Evolutionary conservation across 2,797 vertebrate species (phyloP), one percentile per base, ranked within the genome.

Genomic region (Neostethus bicornis): DNA sequence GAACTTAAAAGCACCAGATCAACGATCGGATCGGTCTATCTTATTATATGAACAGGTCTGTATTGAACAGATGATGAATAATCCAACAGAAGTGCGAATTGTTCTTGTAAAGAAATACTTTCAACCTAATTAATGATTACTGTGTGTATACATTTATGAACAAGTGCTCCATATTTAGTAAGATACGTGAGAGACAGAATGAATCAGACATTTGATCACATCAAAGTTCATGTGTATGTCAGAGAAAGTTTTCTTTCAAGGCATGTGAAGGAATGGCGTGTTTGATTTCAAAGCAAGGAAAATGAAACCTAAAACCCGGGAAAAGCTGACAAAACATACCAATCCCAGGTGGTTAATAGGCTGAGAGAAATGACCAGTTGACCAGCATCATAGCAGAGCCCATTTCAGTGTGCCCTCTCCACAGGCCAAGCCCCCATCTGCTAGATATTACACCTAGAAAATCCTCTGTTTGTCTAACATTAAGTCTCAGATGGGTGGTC

Each of bases 331-430:
- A 88, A 92, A 92, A 92, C 91, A 92, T 74, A 70, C 51, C 58
- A 42, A 68, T 83, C 84, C 87, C 92, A 93, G 92, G 91, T 92
- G 92, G 85, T 89, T 92, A 91, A 92, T 93, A 84, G 89, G 76
- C 55, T 66, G 49, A 79, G 73, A 89, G 78, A 88, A 92, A 91
- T 90, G 90, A 90, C 90, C 90, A 91, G 84, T 90, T 92, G 90
- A 92, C 91, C 91, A 92, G 73, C 87, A 77, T 84, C 83, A 75
- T 70, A 77, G 83, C 75, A 63, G 66, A 86, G 81, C 83, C 66
- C 80, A 71, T 79, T 84, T 70, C 73, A 66, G 77, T 57, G 56
- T 74, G 73, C 62, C 76, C 75, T 63, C 70, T 65, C 69, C 45
- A 47, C 51, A 32, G 26, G 58, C 44, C 38, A 20, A 49, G 70